Evolutionary conservation across 2,888 invertebrate species (phyloP), one percentile per base, ranked within the genome.

Genomic region (Caenorhabditis panamensis): DNA sequence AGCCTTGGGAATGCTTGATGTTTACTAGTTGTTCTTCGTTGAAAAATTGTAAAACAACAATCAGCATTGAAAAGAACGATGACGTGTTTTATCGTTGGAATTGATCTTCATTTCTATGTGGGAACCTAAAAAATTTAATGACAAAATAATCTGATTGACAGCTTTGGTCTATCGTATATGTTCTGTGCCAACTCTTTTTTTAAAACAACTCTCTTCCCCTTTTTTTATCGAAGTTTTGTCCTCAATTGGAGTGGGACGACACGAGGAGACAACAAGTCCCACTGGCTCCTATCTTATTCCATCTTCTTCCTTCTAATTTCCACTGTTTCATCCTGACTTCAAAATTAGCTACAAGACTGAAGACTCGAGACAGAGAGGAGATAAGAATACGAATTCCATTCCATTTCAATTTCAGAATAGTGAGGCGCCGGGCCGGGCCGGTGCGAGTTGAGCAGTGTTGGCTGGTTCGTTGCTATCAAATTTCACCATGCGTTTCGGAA

Each of bases 401-500:
- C 5, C 59, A 62, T 76, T 76, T 76, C 68, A 76, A 63, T 76
- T 76, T 56, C 68, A 67, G 66, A 53, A 66, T 61, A 58, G 73
- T 75, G 53, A 53, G 66, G 58, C 51, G 18, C 47, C 41, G 6
- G 8, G 41, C 2, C 41, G 41, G 11, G 2, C 31, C 2, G 6
- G 24, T 24, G 56, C 62, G 20, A 47, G 58, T 47, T 47, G 31
- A 31, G 31, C 31, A 6, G 31, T 31, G 47, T n/a, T 11, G 4
- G 47, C 9, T 47, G 47, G 47, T 18, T n/a, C 18, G 47, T 18
- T 11, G 47, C 68, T 68, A 76, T 76, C 76, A 54, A 76, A 76
- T 76, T 76, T 67, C 76, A 76, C 76, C 22, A 53, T 75, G 56
- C 66, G 75, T 61, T 66, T 75, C 75, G 75, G 66, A 75, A 75